phyloP scores from a whole-genome alignment of 2,797 vertebrate genomes.

The Argentina silus region DNA sequence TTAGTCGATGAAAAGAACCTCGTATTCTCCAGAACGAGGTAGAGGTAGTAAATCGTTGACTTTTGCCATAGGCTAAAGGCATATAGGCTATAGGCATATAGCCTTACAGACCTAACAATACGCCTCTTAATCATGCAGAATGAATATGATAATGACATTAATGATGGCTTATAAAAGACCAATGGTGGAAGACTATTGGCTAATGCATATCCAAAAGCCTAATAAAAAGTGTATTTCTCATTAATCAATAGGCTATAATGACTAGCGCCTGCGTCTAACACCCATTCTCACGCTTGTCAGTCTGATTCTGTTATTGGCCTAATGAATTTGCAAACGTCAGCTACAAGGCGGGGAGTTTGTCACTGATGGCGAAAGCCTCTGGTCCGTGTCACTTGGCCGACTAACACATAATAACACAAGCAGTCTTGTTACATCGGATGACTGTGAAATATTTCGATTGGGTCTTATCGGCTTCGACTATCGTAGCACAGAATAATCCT shows the following conservation, averaged over 20 bases:
- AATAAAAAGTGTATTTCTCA: too few species aligned
- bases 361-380: neutral
- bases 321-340: neutral
- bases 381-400: conserved; percentile 2
- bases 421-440: conserved; percentile 7
- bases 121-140: neutral
- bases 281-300: too few species aligned
- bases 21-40: neutral
- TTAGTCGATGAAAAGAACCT: neutral
- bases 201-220: too few species aligned
- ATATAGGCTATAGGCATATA: neutral
- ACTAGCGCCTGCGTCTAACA: too few species aligned
- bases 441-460: conserved; percentile 14
- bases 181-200: too few species aligned
- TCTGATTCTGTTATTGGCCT: neutral
- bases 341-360: conserved; percentile 1
- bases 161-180: neutral
- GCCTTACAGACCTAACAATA: neutral
- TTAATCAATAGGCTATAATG: too few species aligned
- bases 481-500: conserved; percentile 10
- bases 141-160: neutral
- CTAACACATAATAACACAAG: neutral
- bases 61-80: too few species aligned
- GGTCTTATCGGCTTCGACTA: conserved; percentile 6
- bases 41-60: neutral